Evolutionary conservation across 2,888 invertebrate genomes (phyloP).

Genomic region (Folsomia candida): DNA sequence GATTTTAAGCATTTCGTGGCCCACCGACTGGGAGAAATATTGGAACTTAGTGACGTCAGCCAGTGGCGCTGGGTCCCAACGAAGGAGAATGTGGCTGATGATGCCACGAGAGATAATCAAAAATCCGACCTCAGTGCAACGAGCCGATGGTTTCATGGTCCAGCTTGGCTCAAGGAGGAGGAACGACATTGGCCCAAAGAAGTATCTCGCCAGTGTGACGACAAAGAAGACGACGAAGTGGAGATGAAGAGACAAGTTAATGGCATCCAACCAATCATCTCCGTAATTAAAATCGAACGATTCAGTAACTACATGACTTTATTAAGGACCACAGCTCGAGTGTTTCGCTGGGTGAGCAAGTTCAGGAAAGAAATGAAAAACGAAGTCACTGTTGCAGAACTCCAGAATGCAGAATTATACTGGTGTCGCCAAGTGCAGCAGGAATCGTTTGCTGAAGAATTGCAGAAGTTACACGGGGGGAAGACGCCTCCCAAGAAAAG

Average conservation of each 20-base stretch:
- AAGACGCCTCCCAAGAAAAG: not conserved
- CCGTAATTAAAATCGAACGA: not conserved
- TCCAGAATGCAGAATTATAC: not conserved
- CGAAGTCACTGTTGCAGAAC: not conserved
- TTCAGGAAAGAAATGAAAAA: not conserved
- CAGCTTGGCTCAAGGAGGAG: conserved; percentile 31
- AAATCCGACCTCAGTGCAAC: conserved; percentile 5
- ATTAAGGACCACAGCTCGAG: no score
- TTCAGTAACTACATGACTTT: no score
- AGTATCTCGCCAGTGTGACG: not conserved
- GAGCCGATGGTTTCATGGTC: conserved; percentile 44
- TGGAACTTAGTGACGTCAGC: conserved; percentile 5
- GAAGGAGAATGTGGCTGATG: conserved; percentile 43
- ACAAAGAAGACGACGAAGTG: conserved; percentile 14
- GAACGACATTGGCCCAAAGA: conserved; percentile 36
- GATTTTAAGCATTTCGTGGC: conserved; percentile 38
- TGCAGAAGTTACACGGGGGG: not conserved
- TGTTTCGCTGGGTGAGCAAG: not conserved
- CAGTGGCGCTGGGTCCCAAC: conserved; percentile 47
- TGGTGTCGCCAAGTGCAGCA: conserved; percentile 2
- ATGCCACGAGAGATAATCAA: conserved; percentile 34
- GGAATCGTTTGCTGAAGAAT: conserved; percentile 16
- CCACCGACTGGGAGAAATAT: conserved; percentile 42
- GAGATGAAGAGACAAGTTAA: not conserved
- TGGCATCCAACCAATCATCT: not conserved